phyloP scores from a whole-genome alignment of 2,888 invertebrate genomes.

The Antheraea assamensis region DNA sequence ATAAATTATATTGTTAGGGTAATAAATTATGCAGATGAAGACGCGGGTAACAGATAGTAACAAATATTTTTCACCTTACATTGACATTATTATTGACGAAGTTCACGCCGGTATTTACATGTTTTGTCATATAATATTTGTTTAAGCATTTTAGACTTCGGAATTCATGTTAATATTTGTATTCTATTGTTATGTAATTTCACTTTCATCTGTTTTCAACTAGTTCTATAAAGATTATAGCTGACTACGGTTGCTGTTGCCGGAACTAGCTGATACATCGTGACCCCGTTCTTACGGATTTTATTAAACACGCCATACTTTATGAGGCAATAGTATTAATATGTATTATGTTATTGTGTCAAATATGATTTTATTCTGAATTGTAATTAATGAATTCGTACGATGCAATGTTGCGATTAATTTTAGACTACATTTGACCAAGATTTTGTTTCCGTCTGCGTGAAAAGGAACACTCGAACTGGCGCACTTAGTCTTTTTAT shows the following conservation, averaged over 20 bases:
- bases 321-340: not conserved
- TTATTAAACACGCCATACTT: not conserved
- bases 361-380: not conserved
- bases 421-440: not conserved
- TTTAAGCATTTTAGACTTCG: not conserved
- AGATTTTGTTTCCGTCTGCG: no score
- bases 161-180: conserved; percentile 3
- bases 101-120: not conserved
- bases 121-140: not conserved
- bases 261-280: not conserved
- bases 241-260: not conserved
- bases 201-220: conserved; percentile 1
- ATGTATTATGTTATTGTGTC: not conserved
- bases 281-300: not conserved
- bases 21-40: not conserved
- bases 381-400: not conserved
- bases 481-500: no score
- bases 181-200: not conserved
- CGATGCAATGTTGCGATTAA: not conserved
- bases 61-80: not conserved
- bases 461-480: no score
- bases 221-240: conserved; percentile 2
- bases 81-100: not conserved
- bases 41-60: not conserved
- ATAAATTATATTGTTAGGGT: not conserved